These are phyloP conservation scores for Pogoniulus pusillus DNA, from an alignment of 2,797 vertebrate genomes.

Conservation along the genomic window DNA sequence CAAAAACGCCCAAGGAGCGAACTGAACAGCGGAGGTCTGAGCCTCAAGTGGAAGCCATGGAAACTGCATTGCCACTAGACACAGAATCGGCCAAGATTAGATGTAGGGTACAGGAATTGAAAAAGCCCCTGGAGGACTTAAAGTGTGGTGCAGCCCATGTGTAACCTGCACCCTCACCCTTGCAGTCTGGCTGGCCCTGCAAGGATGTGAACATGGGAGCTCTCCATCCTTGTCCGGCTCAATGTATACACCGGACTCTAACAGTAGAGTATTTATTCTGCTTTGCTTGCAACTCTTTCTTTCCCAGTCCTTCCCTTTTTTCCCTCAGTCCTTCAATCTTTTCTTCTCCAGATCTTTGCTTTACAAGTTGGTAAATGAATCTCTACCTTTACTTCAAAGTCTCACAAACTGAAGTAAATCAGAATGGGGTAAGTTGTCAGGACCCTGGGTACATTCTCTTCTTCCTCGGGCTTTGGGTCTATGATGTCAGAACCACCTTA, in stretches of 20 bases:
- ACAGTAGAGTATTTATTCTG: not conserved
- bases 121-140: not conserved
- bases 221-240: not conserved
- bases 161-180: not conserved
- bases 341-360: not conserved
- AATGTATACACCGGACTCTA: no score
- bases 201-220: not conserved
- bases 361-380: not conserved
- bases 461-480: not conserved
- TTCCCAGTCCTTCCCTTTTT: no score
- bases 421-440: not conserved
- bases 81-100: not conserved
- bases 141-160: not conserved
- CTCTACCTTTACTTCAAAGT: not conserved
- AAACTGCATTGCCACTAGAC: slow-evolving; percentile 35
- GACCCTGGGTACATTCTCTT: not conserved
- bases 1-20: not conserved
- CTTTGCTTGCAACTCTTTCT: not conserved
- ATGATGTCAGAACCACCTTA: not conserved
- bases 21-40: not conserved
- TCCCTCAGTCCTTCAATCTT: not conserved
- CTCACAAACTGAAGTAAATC: not conserved
- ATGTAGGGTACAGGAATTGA: not conserved
- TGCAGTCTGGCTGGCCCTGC: not conserved
- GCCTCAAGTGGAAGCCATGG: slow-evolving; percentile 63